A percentile compares a stretch with the other conserved stretches of the same genome.
These are phyloP conservation scores for Patella ulyssiponensis DNA, from an alignment of 2,888 invertebrate species.

Conservation along the genomic window DNA sequence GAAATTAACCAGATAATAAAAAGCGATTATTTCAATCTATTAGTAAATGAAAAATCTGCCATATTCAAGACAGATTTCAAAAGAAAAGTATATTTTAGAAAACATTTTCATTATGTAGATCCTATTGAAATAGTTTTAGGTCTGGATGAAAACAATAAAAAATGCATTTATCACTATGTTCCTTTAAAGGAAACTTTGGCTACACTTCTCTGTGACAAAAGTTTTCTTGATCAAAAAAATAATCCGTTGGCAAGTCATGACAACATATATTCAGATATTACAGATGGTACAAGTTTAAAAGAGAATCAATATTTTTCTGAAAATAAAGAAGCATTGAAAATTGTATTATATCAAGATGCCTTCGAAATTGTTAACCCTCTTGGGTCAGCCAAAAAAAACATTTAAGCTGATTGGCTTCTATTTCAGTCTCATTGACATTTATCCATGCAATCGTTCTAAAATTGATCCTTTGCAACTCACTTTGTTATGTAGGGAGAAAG, in stretches of 20 bases:
- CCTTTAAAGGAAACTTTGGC: not conserved
- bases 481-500: not conserved
- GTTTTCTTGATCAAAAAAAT: not conserved
- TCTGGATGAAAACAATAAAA: constrained; percentile 2
- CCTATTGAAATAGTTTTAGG: not conserved
- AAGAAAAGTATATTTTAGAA: too few relatives aligned
- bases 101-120: not conserved
- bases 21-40: too few relatives aligned
- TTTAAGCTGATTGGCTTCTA: not conserved
- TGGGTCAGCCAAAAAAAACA: constrained; percentile 3
- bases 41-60: not conserved
- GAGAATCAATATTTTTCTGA: not conserved
- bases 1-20: too few relatives aligned
- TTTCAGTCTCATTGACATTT: not conserved
- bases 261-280: too few relatives aligned
- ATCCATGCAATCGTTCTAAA: constrained; percentile 1
- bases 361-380: constrained; percentile 6
- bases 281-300: not conserved
- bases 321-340: constrained; percentile 1
- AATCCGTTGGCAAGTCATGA: not conserved
- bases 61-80: not conserved
- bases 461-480: not conserved
- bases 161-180: constrained; percentile 4
- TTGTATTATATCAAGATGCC: constrained; percentile 2
- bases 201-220: not conserved